A percentile compares a stretch with the other conserved stretches of the same genome.
phyloP scores from a whole-genome alignment of 1,140 invertebrate genomes.

The Wasmannia auropunctata region DNA sequence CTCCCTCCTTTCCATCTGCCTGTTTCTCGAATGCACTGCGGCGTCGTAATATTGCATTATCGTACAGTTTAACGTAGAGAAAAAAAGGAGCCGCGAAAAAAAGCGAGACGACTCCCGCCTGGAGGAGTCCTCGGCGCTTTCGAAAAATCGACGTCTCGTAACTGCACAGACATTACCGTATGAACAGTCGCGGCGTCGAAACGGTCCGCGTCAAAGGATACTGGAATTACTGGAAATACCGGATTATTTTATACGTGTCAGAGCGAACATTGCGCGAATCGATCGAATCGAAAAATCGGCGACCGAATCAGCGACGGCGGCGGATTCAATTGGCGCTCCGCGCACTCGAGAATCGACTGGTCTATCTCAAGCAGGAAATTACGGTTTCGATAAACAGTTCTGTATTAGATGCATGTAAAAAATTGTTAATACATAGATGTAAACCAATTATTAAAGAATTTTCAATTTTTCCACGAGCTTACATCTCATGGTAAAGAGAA shows the following conservation, averaged over 20 bases:
- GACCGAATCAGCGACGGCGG: not conserved
- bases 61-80: slow-evolving; percentile 30
- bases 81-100: not conserved
- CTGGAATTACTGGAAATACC: slow-evolving; percentile 49
- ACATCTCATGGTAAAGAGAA: not conserved
- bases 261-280: slow-evolving; percentile 20
- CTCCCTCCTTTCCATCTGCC: slow-evolving; percentile 16
- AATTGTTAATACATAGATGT: not conserved
- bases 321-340: not conserved
- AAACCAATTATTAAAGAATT: not conserved
- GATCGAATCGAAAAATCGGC: slow-evolving; percentile 53
- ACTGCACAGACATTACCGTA: not conserved
- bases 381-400: not conserved
- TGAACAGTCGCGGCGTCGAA: not conserved
- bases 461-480: not conserved
- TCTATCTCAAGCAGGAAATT: not conserved
- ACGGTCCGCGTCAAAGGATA: slow-evolving; percentile 7
- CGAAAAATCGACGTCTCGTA: slow-evolving; percentile 32
- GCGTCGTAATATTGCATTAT: slow-evolving; percentile 30
- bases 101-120: not conserved
- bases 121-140: not conserved
- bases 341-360: not conserved
- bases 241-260: slow-evolving; percentile 58
- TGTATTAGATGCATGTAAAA: not conserved
- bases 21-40: slow-evolving; percentile 13